Percentiles rank a stretch among this genome's conserved stretches.
Conservation (phyloP, 2,888 invertebrate species). For the Sphaeridia pumilis region DNA sequence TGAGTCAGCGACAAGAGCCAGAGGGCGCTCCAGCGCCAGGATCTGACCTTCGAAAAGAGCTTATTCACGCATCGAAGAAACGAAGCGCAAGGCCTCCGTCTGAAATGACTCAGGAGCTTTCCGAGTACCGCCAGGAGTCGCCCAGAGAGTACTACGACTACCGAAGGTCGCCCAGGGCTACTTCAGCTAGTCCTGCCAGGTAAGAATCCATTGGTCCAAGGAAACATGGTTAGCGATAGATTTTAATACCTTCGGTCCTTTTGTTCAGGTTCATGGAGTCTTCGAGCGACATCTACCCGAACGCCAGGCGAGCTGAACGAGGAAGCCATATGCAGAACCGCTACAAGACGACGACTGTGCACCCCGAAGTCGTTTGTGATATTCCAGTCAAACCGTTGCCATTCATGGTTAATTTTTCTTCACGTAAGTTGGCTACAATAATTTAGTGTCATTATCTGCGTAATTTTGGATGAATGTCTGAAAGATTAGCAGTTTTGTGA, state of each 20-base stretch:
- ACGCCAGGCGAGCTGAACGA: slow-evolving; percentile 18
- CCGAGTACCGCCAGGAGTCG: slow-evolving; percentile 33
- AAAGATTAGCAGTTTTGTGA: no score
- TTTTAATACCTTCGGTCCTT: no score
- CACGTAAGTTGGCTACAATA: slow-evolving; percentile 29
- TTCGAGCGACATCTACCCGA: slow-evolving; percentile 33
- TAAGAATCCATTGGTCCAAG: no score
- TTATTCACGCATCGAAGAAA: slow-evolving; percentile 32
- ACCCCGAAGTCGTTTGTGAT: slow-evolving; percentile 50
- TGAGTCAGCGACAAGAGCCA: slow-evolving; percentile 35
- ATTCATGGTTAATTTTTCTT: slow-evolving; percentile 34
- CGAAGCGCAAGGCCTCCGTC: slow-evolving; percentile 18
- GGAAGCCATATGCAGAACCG: slow-evolving; percentile 16
- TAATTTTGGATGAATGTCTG: no score
- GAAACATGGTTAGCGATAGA: no score
- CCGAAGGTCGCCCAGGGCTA: slow-evolving; percentile 20
- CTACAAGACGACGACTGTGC: slow-evolving; percentile 40
- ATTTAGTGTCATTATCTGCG: no score
- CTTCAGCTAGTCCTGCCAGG: slow-evolving; percentile 25
- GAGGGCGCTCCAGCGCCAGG: slow-evolving; percentile 37
- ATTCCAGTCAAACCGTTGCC: slow-evolving; percentile 41
- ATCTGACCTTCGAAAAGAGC: slow-evolving; percentile 32
- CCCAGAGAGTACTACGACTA: slow-evolving; percentile 36
- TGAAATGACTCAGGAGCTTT: slow-evolving; percentile 30
- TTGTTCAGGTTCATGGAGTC: slow-evolving; percentile 12